phyloP scores from a whole-genome alignment of 1,140 invertebrate genomes.

The Drosophila dunni region DNA sequence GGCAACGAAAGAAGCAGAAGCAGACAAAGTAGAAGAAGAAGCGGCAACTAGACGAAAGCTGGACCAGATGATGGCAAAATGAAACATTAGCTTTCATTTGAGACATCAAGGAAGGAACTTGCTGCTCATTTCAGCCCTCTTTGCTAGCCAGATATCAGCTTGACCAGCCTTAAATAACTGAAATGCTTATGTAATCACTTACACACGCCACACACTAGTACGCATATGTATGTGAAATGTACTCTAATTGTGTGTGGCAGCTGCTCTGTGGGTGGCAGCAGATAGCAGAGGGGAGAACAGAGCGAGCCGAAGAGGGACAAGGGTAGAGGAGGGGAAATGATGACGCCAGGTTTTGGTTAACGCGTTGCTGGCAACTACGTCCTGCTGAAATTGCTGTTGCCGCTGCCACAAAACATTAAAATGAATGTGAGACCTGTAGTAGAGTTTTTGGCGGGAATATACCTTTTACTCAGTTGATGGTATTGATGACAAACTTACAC shows the following conservation, averaged over 20 bases:
- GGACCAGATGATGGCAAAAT: constrained; percentile 14
- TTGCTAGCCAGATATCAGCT: background rate
- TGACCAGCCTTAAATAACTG: constrained; percentile 7
- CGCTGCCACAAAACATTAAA: constrained; percentile 18
- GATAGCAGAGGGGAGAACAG: background rate
- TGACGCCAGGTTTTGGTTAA: constrained; percentile 34
- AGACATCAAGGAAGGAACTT: background rate
- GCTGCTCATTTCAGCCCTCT: background rate
- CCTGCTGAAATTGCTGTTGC: constrained; percentile 55
- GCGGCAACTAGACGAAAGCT: background rate
- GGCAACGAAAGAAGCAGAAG: constrained; percentile 6
- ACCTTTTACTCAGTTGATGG: no score
- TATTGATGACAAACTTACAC: no score
- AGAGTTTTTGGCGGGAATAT: no score
- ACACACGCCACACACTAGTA: constrained; percentile 21
- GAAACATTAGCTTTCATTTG: constrained; percentile 14
- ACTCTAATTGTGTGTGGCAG: constrained; percentile 23
- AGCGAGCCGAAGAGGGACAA: background rate
- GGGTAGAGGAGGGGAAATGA: background rate
- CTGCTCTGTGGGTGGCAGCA: constrained; percentile 16
- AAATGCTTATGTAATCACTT: constrained; percentile 37
- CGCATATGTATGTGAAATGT: constrained; percentile 10
- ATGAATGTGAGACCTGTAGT: no score
- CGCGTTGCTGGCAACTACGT: constrained; percentile 63
- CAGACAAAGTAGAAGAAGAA: no score